A percentile compares a stretch with the other conserved stretches of the same genome.
phyloP scores from a whole-genome alignment of 2,113 vertebrate species.

The Cheirogaleus medius region DNA sequence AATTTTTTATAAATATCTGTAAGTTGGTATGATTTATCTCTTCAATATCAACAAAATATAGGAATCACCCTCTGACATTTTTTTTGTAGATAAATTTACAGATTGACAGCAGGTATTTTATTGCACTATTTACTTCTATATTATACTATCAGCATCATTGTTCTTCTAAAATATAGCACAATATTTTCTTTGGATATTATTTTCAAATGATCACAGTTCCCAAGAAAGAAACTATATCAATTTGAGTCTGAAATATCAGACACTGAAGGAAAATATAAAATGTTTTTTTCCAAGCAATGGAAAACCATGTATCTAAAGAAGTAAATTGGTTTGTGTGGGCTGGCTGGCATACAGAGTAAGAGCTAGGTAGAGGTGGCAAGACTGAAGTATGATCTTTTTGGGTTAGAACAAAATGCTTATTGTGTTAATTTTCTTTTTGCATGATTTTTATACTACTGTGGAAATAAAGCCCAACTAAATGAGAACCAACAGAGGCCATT shows the following conservation, averaged over 20 bases:
- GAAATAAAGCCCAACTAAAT: background rate
- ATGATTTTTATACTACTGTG: background rate
- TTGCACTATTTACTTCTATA: background rate
- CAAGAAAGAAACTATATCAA: background rate
- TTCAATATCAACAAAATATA: background rate
- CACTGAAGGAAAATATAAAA: background rate
- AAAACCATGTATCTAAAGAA: background rate
- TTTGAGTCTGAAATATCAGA: conserved; percentile 10
- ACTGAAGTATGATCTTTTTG: background rate
- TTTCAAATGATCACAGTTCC: background rate
- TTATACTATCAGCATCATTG: background rate
- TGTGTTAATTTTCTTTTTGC: conserved; percentile 10
- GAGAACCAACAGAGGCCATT: background rate
- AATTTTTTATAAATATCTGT: background rate
- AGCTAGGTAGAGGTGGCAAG: background rate
- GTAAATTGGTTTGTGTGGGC: background rate
- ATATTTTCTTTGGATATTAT: background rate
- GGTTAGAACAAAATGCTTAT: background rate
- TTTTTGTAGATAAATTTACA: background rate
- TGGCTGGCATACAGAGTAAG: background rate
- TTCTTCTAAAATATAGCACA: conserved; percentile 10
- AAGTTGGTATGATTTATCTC: background rate
- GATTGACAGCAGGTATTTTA: background rate
- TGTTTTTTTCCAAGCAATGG: background rate
- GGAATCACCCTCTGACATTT: background rate